Conservation (phyloP, 2,888 invertebrate species). For the Atrina japonica region DNA sequence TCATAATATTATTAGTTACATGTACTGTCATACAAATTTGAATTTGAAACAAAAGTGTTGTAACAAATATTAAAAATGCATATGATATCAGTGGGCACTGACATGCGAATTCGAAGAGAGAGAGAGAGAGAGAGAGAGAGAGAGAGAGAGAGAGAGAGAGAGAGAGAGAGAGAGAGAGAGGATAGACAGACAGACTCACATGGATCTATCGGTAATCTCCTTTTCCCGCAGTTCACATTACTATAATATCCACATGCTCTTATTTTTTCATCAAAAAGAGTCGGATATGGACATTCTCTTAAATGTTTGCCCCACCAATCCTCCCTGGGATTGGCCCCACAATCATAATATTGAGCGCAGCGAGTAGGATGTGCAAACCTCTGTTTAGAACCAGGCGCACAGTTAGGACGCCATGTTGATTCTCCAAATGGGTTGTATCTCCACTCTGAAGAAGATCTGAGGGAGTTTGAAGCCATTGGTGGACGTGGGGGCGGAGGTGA, state of each 20-base stretch:
- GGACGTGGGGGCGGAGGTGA: background rate
- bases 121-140: too few relatives aligned
- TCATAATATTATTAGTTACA: too few relatives aligned
- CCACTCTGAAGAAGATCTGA: constrained; percentile 3
- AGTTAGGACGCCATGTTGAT: constrained; percentile 25
- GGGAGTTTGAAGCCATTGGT: background rate
- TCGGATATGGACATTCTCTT: constrained; percentile 36
- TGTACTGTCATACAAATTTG: too few relatives aligned
- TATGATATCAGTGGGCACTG: too few relatives aligned
- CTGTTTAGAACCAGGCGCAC: constrained; percentile 23
- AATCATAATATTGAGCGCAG: constrained; percentile 43
- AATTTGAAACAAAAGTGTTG: too few relatives aligned
- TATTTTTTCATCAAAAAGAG: constrained; percentile 21
- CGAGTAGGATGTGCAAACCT: constrained; percentile 34
- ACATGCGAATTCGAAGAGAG: too few relatives aligned
- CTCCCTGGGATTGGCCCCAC: constrained; percentile 16
- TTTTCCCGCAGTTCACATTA: constrained; percentile 23
- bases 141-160: too few relatives aligned
- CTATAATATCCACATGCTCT: constrained; percentile 25
- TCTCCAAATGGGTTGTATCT: constrained; percentile 25
- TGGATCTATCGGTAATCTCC: constrained; percentile 34
- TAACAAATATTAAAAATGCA: too few relatives aligned
- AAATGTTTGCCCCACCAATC: constrained; percentile 41
- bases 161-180: too few relatives aligned
- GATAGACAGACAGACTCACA: too few relatives aligned